Percentiles rank a stretch among this genome's conserved stretches.
Conservation (phyloP, 2,888 invertebrate genomes). For the Bellardia pandia region DNA sequence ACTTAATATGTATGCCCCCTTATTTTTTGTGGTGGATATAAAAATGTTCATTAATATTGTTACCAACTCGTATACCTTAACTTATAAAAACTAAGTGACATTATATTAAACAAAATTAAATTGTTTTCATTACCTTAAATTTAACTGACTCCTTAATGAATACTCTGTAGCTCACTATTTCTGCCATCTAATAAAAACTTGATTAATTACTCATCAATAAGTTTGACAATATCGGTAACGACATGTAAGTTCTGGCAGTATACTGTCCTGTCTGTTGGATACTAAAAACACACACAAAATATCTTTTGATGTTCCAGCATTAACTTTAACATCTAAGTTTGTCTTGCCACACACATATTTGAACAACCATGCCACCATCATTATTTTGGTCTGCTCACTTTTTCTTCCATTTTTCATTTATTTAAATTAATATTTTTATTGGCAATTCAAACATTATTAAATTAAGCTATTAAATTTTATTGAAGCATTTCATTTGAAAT, state of each 20-base stretch:
- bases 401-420: slow-evolving; percentile 25
- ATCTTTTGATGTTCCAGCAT: not conserved
- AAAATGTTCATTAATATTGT: not conserved
- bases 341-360: not conserved
- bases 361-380: not conserved
- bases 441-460: slow-evolving; percentile 50
- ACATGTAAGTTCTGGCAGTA: not conserved
- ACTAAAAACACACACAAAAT: not conserved
- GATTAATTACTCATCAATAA: slow-evolving; percentile 33
- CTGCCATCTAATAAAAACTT: slow-evolving; percentile 38
- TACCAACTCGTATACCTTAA: not conserved
- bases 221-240: slow-evolving; percentile 16
- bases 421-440: slow-evolving; percentile 56
- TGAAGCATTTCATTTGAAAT: slow-evolving; percentile 22
- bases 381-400: slow-evolving; percentile 4
- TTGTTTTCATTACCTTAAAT: not conserved
- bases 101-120: not conserved
- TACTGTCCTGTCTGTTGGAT: slow-evolving; percentile 6
- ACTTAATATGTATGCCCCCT: too few relatives aligned
- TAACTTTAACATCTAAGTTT: slow-evolving; percentile 18
- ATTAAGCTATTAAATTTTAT: slow-evolving; percentile 57
- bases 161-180: not conserved
- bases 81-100: not conserved
- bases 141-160: not conserved
- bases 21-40: too few relatives aligned